Conservation (phyloP, 2,797 vertebrate genomes). For the Hypotaenidia okinawae region DNA sequence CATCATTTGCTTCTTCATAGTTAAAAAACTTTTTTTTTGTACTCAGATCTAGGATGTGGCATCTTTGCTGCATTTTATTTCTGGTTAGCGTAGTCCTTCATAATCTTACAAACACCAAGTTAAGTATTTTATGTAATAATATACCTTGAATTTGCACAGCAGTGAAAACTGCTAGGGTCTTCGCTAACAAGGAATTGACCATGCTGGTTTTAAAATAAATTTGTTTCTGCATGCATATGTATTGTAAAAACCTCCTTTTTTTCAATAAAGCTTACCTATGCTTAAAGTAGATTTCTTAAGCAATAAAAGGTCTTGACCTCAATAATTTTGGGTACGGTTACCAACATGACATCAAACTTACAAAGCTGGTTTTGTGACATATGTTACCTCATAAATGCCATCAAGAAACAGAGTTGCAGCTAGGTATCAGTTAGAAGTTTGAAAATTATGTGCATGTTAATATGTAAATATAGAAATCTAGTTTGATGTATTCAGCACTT, state of each 20-base stretch:
- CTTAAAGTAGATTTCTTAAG: not conserved
- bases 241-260: not conserved
- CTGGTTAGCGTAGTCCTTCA: not conserved
- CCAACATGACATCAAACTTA: not conserved
- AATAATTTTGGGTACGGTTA: not conserved
- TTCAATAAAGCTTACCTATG: not conserved
- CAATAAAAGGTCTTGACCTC: not conserved
- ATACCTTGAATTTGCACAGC: not conserved
- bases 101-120: not conserved
- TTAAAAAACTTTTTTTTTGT: not conserved
- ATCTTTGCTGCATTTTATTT: rapidly evolving
- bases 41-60: rapidly evolving
- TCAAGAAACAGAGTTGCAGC: not conserved
- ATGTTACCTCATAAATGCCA: not conserved
- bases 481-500: slow-evolving; percentile 35
- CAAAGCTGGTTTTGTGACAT: not conserved
- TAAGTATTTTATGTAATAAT: not conserved
- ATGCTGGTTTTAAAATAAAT: not conserved
- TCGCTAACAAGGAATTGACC: not conserved
- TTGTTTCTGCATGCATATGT: not conserved
- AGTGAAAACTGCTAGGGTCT: not conserved
- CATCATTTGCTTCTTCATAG: not conserved
- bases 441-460: not conserved
- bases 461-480: slow-evolving; percentile 27
- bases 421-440: slow-evolving; percentile 7